Conservation (phyloP, 2,797 vertebrate species). For the Calcarius lapponicus region DNA sequence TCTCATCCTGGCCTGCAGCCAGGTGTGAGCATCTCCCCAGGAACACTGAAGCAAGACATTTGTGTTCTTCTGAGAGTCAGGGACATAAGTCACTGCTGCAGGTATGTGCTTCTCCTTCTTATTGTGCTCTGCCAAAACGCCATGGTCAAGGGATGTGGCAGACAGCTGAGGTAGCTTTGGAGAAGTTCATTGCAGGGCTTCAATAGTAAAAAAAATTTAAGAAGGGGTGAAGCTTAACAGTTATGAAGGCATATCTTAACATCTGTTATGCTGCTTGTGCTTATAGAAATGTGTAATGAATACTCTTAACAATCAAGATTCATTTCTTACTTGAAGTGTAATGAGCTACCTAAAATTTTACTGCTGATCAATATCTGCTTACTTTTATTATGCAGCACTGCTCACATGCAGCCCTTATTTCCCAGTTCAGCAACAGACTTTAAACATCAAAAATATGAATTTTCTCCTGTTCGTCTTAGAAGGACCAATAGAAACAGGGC, state of each 20-base stretch:
- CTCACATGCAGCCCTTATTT: neutral
- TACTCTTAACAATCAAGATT: neutral
- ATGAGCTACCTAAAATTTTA: neutral
- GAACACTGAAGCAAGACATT: neutral
- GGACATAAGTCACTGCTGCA: accelerated
- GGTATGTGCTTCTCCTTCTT: neutral
- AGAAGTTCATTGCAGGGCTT: neutral
- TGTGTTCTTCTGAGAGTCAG: neutral
- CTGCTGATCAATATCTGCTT: neutral
- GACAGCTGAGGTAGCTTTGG: neutral
- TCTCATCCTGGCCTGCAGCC: neutral
- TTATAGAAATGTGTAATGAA: neutral
- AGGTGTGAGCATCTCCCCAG: neutral
- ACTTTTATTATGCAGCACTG: neutral
- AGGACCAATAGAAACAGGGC: neutral
- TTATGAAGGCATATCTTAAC: neutral
- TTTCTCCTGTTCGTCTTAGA: neutral
- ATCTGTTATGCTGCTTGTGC: neutral
- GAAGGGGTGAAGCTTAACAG: neutral
- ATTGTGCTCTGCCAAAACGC: neutral
- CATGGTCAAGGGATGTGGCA: accelerated
- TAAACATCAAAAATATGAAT: neutral
- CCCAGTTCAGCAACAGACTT: neutral
- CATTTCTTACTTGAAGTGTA: neutral
- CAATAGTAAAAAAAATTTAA: neutral